Evolutionary conservation across 2,113 vertebrate genomes (phyloP).

Genomic region (Podarcis raffonei): DNA sequence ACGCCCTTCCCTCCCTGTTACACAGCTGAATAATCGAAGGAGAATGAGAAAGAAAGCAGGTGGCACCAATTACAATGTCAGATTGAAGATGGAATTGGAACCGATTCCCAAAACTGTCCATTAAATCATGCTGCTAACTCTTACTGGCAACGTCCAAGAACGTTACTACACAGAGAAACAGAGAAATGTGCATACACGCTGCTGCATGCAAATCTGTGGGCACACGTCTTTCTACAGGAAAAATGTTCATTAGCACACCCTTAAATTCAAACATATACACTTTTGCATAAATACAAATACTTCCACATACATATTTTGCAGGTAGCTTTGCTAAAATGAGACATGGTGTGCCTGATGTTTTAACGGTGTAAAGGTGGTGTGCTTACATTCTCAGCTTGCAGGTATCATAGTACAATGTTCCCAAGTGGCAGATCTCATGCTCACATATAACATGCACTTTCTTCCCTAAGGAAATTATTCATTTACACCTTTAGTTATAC

Average conservation of each 20-base stretch:
- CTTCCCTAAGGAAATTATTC: neutral
- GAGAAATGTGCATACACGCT: neutral
- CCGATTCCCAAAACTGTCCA: slow-evolving; percentile 19
- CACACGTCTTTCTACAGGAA: neutral
- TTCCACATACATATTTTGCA: neutral
- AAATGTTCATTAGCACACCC: neutral
- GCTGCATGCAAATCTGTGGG: neutral
- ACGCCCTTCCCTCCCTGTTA: neutral
- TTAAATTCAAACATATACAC: neutral
- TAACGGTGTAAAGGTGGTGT: neutral
- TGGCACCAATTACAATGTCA: neutral
- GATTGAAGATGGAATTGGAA: neutral
- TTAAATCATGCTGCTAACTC: neutral
- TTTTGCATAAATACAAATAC: neutral
- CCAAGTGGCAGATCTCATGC: neutral
- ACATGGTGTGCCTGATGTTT: neutral
- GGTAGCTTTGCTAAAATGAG: neutral
- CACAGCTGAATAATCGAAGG: neutral
- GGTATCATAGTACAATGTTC: neutral
- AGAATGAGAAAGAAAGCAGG: neutral
- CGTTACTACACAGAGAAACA: neutral
- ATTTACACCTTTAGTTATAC: neutral
- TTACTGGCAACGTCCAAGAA: neutral
- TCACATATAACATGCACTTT: neutral
- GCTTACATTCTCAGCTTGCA: neutral